A percentile compares a stretch with the other conserved stretches of the same genome.
These are phyloP conservation scores for Heterodera filipjevi DNA, from an alignment of 2,888 invertebrate species.

Conservation along the genomic window DNA sequence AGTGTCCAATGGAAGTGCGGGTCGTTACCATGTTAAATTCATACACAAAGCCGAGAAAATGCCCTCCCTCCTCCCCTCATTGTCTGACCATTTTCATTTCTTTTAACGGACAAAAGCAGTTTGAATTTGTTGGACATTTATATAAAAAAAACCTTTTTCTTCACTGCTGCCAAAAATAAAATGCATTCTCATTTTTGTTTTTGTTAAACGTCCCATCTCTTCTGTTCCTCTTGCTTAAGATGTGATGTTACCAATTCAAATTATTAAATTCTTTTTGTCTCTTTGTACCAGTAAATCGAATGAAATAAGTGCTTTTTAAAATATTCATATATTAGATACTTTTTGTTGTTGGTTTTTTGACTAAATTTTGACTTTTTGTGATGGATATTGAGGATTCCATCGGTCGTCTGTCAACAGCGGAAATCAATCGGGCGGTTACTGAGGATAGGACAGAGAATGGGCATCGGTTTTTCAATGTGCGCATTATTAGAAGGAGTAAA, in stretches of 20 bases:
- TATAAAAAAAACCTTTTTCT: too few relatives aligned
- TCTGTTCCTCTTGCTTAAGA: too few relatives aligned
- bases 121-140: too few relatives aligned
- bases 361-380: not conserved
- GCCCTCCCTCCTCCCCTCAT: not conserved
- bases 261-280: too few relatives aligned
- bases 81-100: not conserved
- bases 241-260: too few relatives aligned
- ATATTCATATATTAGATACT: too few relatives aligned
- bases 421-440: not conserved
- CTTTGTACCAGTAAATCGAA: too few relatives aligned
- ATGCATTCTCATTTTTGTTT: too few relatives aligned
- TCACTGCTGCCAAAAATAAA: too few relatives aligned
- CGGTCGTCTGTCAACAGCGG: not conserved
- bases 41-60: not conserved
- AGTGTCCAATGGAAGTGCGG: not conserved
- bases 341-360: not conserved
- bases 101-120: too few relatives aligned
- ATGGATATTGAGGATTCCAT: constrained; percentile 27
- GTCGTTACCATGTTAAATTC: not conserved
- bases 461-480: constrained; percentile 18
- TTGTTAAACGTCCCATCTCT: too few relatives aligned
- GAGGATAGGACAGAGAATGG: not conserved
- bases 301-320: too few relatives aligned
- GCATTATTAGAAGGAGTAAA: constrained; percentile 6